Base-by-base conservation (phyloP, 92 coral and sea anemone species). In the Virgularia gustaviana region DNA sequence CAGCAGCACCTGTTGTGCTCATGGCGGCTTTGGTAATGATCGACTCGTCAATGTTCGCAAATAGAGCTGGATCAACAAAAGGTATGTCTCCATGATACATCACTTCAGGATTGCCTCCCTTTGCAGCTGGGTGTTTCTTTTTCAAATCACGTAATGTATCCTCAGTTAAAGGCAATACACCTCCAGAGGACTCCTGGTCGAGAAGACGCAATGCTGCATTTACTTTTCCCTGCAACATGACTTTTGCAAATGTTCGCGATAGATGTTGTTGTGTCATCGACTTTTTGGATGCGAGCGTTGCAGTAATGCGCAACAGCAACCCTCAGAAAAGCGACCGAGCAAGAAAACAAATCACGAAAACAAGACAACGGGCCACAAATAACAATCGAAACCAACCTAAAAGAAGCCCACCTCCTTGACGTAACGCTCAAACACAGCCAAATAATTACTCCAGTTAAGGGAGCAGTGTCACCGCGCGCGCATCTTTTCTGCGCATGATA, bases 81-180 rank as follows among this genome's bases (percentile, higher is more conserved):
- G 76, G 63, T 0, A 37, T 28, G 49, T 49, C 15, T 31, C 65
- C 75, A 65, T 66, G 43, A 49, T 39, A 71, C 34, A 79, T 60
- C 19, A 59, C 59, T 59, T 71, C 58, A 9, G 72, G 29, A 18
- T 71, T 72, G 22, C 52, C 78, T 44, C 59, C 49, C 28, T 68
- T 57, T 59, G 73, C 83, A 59, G 31, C 79, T 19, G 83, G 79
- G 39, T 71, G 64, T 79, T 71, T 79, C 72, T 43, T 65, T 79
- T 70, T 57, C 83, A 70, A 13, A 22, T 78, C 71, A 56, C 70
- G 56, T 68, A 70, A 38, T 0, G 63, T 45, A 54, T 71, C 53
- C 59, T 79, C 67, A 36, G 73, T 58, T 71, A 79, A 20, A 0
- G 71, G 71, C 23, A 79, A 73, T 52, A 72, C 73, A 39, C 79